Conservation (phyloP, 2,888 invertebrate species). For the Drosophila neoperkinsi region DNA sequence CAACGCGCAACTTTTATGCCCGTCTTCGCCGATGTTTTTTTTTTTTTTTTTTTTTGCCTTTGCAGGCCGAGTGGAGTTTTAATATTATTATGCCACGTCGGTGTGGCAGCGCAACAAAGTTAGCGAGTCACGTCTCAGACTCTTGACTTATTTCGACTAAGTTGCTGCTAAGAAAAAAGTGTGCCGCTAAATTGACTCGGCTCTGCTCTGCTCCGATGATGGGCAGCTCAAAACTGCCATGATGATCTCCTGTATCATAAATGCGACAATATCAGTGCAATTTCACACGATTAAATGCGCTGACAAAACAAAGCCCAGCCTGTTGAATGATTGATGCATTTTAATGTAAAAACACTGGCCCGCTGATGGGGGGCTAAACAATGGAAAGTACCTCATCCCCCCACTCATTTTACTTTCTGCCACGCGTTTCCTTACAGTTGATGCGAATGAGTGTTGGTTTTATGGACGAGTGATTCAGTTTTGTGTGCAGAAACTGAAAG, state of each 20-base stretch:
- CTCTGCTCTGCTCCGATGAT: constrained; percentile 6
- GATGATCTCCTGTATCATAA: constrained; percentile 40
- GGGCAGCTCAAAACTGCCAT: constrained; percentile 18
- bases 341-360: constrained; percentile 47
- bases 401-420: constrained; percentile 11
- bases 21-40: constrained; percentile 34
- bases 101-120: constrained; percentile 58
- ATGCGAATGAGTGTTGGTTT: constrained; percentile 22
- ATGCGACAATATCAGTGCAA: constrained; percentile 49
- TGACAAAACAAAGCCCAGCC: constrained; percentile 41
- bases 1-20: constrained; percentile 78
- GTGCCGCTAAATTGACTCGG: constrained; percentile 39
- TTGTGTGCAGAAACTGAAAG: constrained; percentile 59
- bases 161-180: constrained; percentile 46
- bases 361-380: constrained; percentile 40
- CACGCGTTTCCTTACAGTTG: constrained; percentile 53
- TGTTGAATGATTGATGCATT: constrained; percentile 64
- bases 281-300: constrained; percentile 52
- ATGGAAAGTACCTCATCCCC: constrained; percentile 24
- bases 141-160: constrained; percentile 57
- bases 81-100: constrained; percentile 79
- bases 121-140: constrained; percentile 56
- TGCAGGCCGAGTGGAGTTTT: constrained; percentile 54
- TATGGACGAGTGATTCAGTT: constrained; percentile 61
- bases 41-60: constrained; percentile 26